These are phyloP conservation scores for Myotis pilosus DNA, from an alignment of 2,797 vertebrate species.

Conservation along the genomic window DNA sequence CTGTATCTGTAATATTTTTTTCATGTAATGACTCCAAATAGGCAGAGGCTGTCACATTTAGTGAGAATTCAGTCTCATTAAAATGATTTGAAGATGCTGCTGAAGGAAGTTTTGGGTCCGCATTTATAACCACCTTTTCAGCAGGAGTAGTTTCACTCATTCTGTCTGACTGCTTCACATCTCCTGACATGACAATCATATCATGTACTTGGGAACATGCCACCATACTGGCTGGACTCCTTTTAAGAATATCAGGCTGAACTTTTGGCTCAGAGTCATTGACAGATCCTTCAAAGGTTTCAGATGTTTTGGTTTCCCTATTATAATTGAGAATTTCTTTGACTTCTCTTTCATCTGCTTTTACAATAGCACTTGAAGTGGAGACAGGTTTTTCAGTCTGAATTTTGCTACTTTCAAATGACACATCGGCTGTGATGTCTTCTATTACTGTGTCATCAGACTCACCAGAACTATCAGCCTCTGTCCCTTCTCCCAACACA, in stretches of 20 bases:
- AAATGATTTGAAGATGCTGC: not conserved
- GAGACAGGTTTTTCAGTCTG: not conserved
- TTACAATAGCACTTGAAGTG: not conserved
- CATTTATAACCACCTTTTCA: not conserved
- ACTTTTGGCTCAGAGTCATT: not conserved
- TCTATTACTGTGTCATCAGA: constrained; percentile 94
- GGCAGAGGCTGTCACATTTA: not conserved
- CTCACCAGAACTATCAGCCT: constrained; percentile 92
- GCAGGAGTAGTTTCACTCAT: not conserved
- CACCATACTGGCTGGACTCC: not conserved
- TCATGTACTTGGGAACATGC: not conserved
- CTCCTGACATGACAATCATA: not conserved
- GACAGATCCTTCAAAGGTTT: not conserved
- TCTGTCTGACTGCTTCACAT: not conserved
- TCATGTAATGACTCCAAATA: constrained; percentile 8
- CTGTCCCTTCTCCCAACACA: constrained; percentile 80
- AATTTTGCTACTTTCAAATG: constrained; percentile 50
- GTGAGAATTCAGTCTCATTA: not conserved
- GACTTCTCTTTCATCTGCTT: constrained; percentile 31
- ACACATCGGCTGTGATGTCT: constrained; percentile 75
- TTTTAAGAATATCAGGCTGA: constrained; percentile 1
- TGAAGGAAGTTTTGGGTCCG: not conserved
- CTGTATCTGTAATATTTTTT: constrained; percentile 81
- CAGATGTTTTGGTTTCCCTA: not conserved
- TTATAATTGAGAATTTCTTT: not conserved